phyloP scores from a whole-genome alignment of 2,888 invertebrate genomes.

The Halocaridina rubra region DNA sequence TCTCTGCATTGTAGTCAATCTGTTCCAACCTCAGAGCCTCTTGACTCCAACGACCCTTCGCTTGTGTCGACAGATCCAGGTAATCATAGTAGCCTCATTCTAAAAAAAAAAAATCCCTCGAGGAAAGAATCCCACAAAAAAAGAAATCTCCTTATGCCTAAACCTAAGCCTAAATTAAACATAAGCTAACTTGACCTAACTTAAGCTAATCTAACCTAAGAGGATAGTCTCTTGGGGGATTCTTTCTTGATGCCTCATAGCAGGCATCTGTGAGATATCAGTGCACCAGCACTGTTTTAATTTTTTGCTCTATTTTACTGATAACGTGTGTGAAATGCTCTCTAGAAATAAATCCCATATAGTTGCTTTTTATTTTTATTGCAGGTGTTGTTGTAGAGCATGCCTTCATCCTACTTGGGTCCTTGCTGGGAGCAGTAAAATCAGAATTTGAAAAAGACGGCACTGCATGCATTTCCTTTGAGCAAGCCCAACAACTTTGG shows the following conservation, averaged over 20 bases:
- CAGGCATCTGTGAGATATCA: too few relatives aligned
- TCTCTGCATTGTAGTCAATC: not conserved
- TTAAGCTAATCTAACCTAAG: too few relatives aligned
- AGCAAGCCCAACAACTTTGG: constrained; percentile 48
- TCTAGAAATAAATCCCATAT: not conserved
- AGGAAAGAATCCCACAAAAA: too few relatives aligned
- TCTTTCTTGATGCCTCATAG: too few relatives aligned
- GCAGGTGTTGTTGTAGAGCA: constrained; percentile 57
- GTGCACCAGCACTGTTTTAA: too few relatives aligned
- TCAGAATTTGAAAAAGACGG: constrained; percentile 23
- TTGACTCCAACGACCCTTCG: constrained; percentile 13
- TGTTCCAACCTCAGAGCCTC: not conserved
- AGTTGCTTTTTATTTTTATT: not conserved
- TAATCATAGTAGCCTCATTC: too few relatives aligned
- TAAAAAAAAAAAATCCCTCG: too few relatives aligned
- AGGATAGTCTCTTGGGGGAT: too few relatives aligned
- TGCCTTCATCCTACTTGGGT: constrained; percentile 49
- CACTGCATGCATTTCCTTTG: not conserved
- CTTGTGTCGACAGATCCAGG: constrained; percentile 47
- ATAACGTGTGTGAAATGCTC: not conserved
- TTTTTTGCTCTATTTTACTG: not conserved
- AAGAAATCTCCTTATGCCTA: too few relatives aligned
- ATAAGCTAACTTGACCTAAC: too few relatives aligned
- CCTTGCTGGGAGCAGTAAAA: constrained; percentile 51
- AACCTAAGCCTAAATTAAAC: too few relatives aligned